These are phyloP conservation scores for Cnemophilus loriae DNA, from an alignment of 2,113 vertebrate species.

Conservation along the genomic window DNA sequence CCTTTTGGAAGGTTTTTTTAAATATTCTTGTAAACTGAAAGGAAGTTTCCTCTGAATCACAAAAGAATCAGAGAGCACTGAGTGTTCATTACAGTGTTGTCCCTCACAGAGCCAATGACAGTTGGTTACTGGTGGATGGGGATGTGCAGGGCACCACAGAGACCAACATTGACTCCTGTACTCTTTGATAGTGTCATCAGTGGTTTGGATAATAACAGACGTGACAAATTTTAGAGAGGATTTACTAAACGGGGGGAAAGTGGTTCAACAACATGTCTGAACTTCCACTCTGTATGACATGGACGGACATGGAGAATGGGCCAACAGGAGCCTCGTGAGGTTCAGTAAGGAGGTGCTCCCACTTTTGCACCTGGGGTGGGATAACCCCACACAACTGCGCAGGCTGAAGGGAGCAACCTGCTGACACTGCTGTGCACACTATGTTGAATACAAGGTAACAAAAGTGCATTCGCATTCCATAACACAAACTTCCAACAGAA, in stretches of 20 bases:
- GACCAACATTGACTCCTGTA: neutral
- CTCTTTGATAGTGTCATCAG: neutral
- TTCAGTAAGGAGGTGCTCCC: neutral
- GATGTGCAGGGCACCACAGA: neutral
- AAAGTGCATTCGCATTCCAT: neutral
- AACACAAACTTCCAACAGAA: neutral
- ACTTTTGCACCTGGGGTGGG: neutral
- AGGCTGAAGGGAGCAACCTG: neutral
- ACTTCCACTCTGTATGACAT: neutral
- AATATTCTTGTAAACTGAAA: neutral
- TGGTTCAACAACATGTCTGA: neutral
- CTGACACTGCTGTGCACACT: neutral
- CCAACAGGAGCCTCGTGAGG: rapidly evolving
- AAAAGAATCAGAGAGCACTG: neutral
- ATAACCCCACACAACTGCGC: neutral
- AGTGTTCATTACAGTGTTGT: neutral
- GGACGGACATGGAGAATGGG: neutral
- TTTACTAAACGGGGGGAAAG: neutral
- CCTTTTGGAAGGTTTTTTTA: neutral
- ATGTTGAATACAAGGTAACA: neutral
- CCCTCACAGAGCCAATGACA: neutral
- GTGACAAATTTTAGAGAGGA: neutral
- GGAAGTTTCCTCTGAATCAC: neutral
- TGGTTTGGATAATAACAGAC: neutral
- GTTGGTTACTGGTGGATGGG: neutral